Conservation (phyloP, 2,888 invertebrate genomes). For the Nymphalis urticae region DNA sequence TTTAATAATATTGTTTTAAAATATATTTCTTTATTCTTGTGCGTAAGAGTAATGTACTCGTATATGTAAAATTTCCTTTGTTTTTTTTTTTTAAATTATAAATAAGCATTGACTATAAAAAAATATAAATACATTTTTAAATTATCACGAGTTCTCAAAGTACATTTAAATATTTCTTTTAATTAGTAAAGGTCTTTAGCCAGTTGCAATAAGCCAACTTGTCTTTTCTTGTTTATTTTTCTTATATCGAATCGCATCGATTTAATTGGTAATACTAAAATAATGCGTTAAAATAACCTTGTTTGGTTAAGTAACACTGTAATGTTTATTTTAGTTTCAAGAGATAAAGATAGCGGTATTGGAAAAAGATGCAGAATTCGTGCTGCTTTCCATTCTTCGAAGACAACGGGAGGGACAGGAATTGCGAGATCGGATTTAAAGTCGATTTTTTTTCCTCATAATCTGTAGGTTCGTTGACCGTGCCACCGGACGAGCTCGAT, state of each 20-base stretch:
- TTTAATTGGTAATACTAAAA: constrained; percentile 23
- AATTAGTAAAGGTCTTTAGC: neutral
- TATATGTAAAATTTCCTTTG: neutral
- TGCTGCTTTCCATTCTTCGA: constrained; percentile 58
- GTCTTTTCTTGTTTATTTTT: constrained; percentile 12
- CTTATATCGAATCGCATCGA: constrained; percentile 9
- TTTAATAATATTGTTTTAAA: neutral
- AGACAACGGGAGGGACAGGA: constrained; percentile 58
- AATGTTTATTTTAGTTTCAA: constrained; percentile 58
- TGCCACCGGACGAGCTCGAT: constrained; percentile 35
- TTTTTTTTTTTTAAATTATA: neutral
- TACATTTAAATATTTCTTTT: neutral
- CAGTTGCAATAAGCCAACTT: neutral
- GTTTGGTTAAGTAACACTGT: constrained; percentile 47
- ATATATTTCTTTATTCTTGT: neutral
- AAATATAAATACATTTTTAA: neutral
- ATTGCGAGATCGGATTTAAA: constrained; percentile 59
- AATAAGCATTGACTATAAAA: neutral
- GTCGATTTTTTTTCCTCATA: constrained; percentile 52
- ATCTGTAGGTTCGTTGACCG: constrained; percentile 56
- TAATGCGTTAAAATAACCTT: constrained; percentile 31
- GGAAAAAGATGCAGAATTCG: constrained; percentile 51
- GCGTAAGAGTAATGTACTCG: neutral
- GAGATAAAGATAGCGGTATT: constrained; percentile 65
- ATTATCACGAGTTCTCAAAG: neutral